Base-by-base conservation (phyloP, 2,113 vertebrate genomes). In the Odocoileus virginianus region DNA sequence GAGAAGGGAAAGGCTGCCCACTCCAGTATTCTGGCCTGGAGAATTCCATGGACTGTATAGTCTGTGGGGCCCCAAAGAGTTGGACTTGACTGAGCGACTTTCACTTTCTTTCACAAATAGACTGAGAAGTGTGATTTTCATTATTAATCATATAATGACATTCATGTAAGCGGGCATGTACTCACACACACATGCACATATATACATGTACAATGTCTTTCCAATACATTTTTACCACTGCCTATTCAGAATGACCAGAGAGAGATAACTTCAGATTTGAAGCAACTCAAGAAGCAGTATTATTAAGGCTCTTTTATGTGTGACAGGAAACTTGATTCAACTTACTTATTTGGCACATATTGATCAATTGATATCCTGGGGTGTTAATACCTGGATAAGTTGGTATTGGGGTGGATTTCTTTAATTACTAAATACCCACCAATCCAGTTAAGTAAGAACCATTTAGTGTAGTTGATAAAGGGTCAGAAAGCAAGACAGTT, bases 71-170 rank as follows among this genome's bases (percentile, higher is more conserved):
- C 1, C 0, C n/a, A 71, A 36, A 36, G n/a, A 71, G 33, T 21
- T 17, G 11, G n/a, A 74, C 67, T 6, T 2, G 2, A 23, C n/a
- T 71, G 19, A 23, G 10, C 0, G 0, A 71, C 67, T 71, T 23
- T 36, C 10, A n/a, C 67, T 71, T 71, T 36, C n/a, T 12, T 36
- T 71, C 67, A 81, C 57, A 81, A n/a, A 36, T 14, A n/a, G 47
- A 23, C 15, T 16, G 17, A 54, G 36, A 88, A 88, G 21, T 88
- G 57, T n/a, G 57, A 94, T 94, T 60, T 64, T 81, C 28, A 55
- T 47, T 55, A 21, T 81, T 64, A 81, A 54, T 67, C 21, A 6
- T 45, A 88, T 21, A 81, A 81, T 10, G 61, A 45, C 45, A 54
- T 33, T 45, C 55, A 64, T 8, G 19, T 21, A 81, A 79, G 40